phyloP scores from a whole-genome alignment of 2,797 vertebrate genomes.

The Hirundo rustica region DNA sequence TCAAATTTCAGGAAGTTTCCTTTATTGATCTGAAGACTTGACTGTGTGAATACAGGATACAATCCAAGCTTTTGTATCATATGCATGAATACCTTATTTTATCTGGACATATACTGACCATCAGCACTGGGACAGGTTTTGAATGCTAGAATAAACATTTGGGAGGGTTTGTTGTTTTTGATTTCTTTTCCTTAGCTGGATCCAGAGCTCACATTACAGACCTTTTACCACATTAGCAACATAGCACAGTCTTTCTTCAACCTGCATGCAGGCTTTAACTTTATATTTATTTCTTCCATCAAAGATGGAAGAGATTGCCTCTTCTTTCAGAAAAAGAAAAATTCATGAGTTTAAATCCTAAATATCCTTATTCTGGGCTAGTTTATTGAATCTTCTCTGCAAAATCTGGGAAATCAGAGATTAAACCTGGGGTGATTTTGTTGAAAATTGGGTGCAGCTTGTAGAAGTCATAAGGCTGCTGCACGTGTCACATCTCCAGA shows the following conservation, averaged over 20 bases:
- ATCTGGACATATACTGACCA: neutral
- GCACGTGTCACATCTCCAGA: neutral
- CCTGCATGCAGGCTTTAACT: neutral
- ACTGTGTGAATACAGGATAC: neutral
- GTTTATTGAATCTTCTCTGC: neutral
- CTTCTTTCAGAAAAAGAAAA: neutral
- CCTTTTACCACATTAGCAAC: neutral
- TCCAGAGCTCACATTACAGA: neutral
- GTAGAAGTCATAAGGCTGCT: neutral
- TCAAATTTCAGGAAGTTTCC: neutral
- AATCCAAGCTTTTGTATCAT: neutral
- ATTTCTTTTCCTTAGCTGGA: neutral
- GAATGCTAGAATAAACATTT: neutral
- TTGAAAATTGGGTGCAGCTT: neutral
- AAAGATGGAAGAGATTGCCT: neutral
- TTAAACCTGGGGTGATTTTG: neutral
- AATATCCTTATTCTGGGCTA: neutral
- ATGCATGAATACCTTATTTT: accelerated
- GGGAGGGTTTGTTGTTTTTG: neutral
- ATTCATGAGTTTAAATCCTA: neutral
- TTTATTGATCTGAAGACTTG: neutral
- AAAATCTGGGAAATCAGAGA: neutral
- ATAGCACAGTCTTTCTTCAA: neutral
- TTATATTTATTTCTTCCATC: neutral
- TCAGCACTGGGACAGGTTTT: neutral